A percentile compares a stretch with the other conserved stretches of the same genome.
Conservation (phyloP, 2,888 invertebrate genomes). For the Hirtodrosophila duncani region DNA sequence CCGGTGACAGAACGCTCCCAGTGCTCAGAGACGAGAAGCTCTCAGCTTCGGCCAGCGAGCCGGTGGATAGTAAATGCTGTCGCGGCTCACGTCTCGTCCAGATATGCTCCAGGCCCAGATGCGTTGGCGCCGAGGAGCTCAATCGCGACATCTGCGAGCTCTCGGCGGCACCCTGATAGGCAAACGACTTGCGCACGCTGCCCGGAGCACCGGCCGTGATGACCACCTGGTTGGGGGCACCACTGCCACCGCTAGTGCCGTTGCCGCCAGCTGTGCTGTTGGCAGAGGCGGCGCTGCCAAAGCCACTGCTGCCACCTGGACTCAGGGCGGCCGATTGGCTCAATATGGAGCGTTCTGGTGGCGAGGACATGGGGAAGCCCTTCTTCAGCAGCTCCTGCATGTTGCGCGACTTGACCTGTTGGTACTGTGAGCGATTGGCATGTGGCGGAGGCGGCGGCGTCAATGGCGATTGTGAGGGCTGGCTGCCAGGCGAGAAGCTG, state of each 20-base stretch:
- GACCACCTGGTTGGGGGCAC: conserved; percentile 35
- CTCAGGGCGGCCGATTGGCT: conserved; percentile 82
- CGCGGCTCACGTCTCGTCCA: conserved; percentile 93
- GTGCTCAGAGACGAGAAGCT: conserved; percentile 90
- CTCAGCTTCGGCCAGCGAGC: conserved; percentile 90
- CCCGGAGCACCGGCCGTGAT: conserved; percentile 33
- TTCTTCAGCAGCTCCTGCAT: conserved; percentile 81
- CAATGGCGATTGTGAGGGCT: conserved; percentile 80
- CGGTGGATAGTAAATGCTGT: conserved; percentile 90
- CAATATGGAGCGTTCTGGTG: conserved; percentile 80
- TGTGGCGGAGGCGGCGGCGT: conserved; percentile 78
- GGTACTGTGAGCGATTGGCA: conserved; percentile 74
- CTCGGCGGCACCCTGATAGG: conserved; percentile 63
- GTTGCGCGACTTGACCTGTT: conserved; percentile 75
- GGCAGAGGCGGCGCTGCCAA: conserved; percentile 66
- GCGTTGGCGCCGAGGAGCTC: conserved; percentile 92
- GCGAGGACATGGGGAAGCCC: conserved; percentile 81
- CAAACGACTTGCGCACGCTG: conserved; percentile 68
- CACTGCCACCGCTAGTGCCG: conserved; percentile 21
- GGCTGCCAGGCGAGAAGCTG: conserved; percentile 60
- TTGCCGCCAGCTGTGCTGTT: conserved; percentile 41
- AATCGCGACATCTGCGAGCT: conserved; percentile 81
- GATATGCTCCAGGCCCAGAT: conserved; percentile 87
- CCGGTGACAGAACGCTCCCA: conserved; percentile 90
- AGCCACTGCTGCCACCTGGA: conserved; percentile 76